Percentiles rank a stretch among this genome's conserved stretches.
These are phyloP conservation scores for Lathronympha strigana DNA, from an alignment of 2,888 invertebrate genomes.

Conservation along the genomic window DNA sequence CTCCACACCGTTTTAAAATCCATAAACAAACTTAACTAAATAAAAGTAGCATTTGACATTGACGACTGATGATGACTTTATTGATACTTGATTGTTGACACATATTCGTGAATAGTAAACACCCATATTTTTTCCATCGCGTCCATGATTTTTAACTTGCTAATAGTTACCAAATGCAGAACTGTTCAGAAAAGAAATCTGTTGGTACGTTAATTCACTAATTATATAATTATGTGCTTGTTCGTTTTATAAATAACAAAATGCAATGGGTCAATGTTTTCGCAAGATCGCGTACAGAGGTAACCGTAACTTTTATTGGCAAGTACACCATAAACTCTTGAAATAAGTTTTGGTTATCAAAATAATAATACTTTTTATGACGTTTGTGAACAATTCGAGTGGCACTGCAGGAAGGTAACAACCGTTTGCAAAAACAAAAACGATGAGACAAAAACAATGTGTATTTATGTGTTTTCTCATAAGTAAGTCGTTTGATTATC, in stretches of 20 bases:
- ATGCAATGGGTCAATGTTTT: constrained; percentile 28
- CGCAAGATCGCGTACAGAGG: constrained; percentile 12
- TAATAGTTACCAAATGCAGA: constrained; percentile 19
- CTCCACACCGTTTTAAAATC: background rate
- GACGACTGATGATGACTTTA: constrained; percentile 22
- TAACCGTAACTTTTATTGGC: constrained; percentile 8
- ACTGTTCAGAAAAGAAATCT: constrained; percentile 11
- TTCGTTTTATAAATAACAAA: background rate
- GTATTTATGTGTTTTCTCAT: constrained; percentile 25
- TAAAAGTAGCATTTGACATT: background rate
- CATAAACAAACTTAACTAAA: constrained; percentile 14
- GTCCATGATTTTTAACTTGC: background rate
- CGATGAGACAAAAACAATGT: constrained; percentile 32
- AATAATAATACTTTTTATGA: constrained; percentile 28
- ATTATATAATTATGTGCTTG: background rate
- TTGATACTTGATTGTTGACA: background rate
- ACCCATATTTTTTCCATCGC: background rate
- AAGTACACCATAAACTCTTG: constrained; percentile 13
- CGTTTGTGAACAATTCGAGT: constrained; percentile 29
- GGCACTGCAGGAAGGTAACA: constrained; percentile 3
- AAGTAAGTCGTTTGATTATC: constrained; percentile 32
- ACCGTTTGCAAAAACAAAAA: constrained; percentile 7
- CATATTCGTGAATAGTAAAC: constrained; percentile 18
- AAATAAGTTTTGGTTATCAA: constrained; percentile 33
- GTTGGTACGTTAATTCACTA: constrained; percentile 26